Conservation (phyloP, 2,888 invertebrate species). For the Diarsia rubi region DNA sequence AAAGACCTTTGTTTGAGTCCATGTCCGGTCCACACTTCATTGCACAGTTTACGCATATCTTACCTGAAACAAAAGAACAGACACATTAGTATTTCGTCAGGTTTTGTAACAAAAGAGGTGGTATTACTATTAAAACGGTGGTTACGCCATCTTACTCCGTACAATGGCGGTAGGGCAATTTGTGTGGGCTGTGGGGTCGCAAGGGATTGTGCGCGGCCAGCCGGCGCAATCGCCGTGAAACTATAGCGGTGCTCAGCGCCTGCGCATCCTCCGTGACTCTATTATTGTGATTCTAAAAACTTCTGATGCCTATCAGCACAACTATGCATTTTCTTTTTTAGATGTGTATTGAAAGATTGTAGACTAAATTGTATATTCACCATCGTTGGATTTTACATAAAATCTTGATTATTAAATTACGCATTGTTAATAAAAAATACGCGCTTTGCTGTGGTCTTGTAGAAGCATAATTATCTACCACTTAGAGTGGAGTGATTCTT, state of each 20-base stretch:
- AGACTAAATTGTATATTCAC: constrained; percentile 15
- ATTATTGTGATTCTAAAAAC: constrained; percentile 56
- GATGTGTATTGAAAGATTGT: constrained; percentile 26
- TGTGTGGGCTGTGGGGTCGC: constrained; percentile 65
- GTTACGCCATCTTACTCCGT: constrained; percentile 79
- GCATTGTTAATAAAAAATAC: constrained; percentile 21
- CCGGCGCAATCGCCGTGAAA: constrained; percentile 73
- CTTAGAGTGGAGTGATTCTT: constrained; percentile 34
- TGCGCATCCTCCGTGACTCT: constrained; percentile 66
- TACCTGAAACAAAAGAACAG: constrained; percentile 79
- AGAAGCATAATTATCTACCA: constrained; percentile 30
- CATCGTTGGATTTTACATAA: constrained; percentile 14
- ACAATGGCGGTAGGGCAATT: constrained; percentile 79
- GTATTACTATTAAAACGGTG: constrained; percentile 60
- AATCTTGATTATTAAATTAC: constrained; percentile 24
- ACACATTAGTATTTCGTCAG: constrained; percentile 51
- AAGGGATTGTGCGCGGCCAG: constrained; percentile 70
- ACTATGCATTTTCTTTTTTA: constrained; percentile 26
- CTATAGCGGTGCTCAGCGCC: constrained; percentile 70
- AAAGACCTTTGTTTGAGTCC: background rate
- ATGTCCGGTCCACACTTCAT: constrained; percentile 23
- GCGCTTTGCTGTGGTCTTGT: constrained; percentile 23
- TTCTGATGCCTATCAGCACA: constrained; percentile 49
- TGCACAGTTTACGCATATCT: constrained; percentile 53
- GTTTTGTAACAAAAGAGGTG: constrained; percentile 53